These are phyloP conservation scores for Eumacrocentrus americanus DNA, from an alignment of 2,888 invertebrate species.

Conservation along the genomic window DNA sequence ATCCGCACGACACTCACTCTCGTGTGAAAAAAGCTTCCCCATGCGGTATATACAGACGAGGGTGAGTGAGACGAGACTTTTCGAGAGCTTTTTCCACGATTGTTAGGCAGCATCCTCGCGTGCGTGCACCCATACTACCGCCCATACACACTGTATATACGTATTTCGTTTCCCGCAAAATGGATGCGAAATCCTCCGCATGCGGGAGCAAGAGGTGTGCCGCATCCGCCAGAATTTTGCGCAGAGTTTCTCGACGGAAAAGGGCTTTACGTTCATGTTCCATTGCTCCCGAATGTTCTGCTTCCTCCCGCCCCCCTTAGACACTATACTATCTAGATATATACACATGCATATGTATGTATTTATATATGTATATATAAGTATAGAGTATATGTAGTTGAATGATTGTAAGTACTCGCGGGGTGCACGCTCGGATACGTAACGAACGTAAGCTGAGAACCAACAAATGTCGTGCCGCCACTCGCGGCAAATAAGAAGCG, in stretches of 20 bases:
- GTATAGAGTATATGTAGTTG: conserved; percentile 4
- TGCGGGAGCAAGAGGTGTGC: neutral
- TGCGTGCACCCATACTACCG: conserved; percentile 8
- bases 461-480: conserved; percentile 52
- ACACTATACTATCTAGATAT: conserved; percentile 16
- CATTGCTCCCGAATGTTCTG: conserved; percentile 41
- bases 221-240: conserved; percentile 13
- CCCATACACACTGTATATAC: neutral
- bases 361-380: conserved; percentile 12
- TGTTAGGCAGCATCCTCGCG: conserved; percentile 20
- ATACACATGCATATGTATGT: conserved; percentile 24
- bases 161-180: conserved; percentile 13
- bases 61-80: neutral
- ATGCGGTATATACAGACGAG: neutral
- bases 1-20: neutral
- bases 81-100: conserved; percentile 20
- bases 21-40: neutral
- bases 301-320: conserved; percentile 2
- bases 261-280: conserved; percentile 42
- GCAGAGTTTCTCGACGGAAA: conserved; percentile 22
- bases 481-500: conserved; percentile 46
- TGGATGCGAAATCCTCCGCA: conserved; percentile 15
- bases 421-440: conserved; percentile 33
- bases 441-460: conserved; percentile 54
- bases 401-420: conserved; percentile 24